Percentiles rank a stretch among this genome's conserved stretches.
Conservation (phyloP, 64 coral and sea anemone genomes). For the Dendrophyllia cribrosa region DNA sequence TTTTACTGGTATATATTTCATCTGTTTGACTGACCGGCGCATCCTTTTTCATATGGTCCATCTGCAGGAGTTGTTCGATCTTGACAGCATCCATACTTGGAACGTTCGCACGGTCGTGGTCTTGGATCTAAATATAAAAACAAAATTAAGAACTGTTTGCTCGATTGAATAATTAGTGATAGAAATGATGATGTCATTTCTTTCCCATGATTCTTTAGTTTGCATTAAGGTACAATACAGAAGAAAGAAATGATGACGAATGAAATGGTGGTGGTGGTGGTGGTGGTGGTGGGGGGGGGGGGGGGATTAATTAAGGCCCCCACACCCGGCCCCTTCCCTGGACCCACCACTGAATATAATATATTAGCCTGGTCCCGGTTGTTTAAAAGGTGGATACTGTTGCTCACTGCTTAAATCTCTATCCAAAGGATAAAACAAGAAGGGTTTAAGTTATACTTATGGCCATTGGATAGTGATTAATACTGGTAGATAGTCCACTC, state of each 20-base stretch:
- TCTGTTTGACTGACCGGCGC: constrained; percentile 6
- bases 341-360: too few relatives aligned
- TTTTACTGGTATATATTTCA: not conserved
- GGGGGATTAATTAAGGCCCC: not conserved
- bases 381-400: too few relatives aligned
- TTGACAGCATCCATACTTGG: constrained; percentile 1
- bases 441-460: too few relatives aligned
- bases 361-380: too few relatives aligned
- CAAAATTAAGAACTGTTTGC: not conserved
- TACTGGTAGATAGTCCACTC: too few relatives aligned
- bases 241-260: not conserved
- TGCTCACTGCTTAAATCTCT: too few relatives aligned
- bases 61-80: constrained; percentile 19
- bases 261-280: not conserved
- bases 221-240: not conserved
- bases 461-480: too few relatives aligned
- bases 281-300: not conserved
- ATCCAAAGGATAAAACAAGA: too few relatives aligned
- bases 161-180: not conserved
- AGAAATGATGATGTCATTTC: not conserved
- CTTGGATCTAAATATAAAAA: not conserved
- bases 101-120: not conserved
- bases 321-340: too few relatives aligned
- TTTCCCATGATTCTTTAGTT: not conserved
- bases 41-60: constrained; percentile 1